A percentile compares a stretch with the other conserved stretches of the same genome.
Evolutionary conservation across 2,797 vertebrate species (phyloP).

Genomic region (Telmatherina bonti): DNA sequence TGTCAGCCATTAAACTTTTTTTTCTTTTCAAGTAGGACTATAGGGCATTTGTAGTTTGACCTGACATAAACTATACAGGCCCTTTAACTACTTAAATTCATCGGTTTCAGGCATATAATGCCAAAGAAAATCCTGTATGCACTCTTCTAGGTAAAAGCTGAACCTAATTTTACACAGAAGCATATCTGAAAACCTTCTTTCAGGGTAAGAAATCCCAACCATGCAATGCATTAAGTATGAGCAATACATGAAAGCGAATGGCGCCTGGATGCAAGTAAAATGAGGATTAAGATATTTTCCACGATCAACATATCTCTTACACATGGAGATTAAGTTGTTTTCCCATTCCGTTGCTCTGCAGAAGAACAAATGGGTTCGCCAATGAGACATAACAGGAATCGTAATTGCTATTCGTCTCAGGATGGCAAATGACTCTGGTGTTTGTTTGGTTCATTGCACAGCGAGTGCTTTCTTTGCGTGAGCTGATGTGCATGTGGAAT

Average conservation of each 20-base stretch:
- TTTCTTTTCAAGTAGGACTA: conserved; percentile 38
- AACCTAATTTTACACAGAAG: neutral
- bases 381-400: conserved; percentile 74
- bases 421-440: conserved; percentile 68
- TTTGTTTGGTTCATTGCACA: conserved; percentile 72
- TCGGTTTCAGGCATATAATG: neutral
- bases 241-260: conserved; percentile 35
- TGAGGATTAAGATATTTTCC: conserved; percentile 58
- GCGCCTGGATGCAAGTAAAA: conserved; percentile 30
- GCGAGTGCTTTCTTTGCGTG: conserved; percentile 33
- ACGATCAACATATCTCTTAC: conserved; percentile 51
- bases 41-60: conserved; percentile 33
- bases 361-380: conserved; percentile 72
- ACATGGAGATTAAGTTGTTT: conserved; percentile 65
- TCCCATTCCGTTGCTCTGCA: conserved; percentile 49
- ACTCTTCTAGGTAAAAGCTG: neutral
- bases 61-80: conserved; percentile 44
- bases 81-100: conserved; percentile 26
- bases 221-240: conserved; percentile 27
- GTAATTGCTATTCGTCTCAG: conserved; percentile 75
- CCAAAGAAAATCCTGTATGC: neutral
- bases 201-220: neutral
- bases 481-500: conserved; percentile 69
- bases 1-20: conserved; percentile 52
- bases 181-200: neutral